phyloP scores from a whole-genome alignment of 2,113 vertebrate species.

The Lepisosteus osseus region DNA sequence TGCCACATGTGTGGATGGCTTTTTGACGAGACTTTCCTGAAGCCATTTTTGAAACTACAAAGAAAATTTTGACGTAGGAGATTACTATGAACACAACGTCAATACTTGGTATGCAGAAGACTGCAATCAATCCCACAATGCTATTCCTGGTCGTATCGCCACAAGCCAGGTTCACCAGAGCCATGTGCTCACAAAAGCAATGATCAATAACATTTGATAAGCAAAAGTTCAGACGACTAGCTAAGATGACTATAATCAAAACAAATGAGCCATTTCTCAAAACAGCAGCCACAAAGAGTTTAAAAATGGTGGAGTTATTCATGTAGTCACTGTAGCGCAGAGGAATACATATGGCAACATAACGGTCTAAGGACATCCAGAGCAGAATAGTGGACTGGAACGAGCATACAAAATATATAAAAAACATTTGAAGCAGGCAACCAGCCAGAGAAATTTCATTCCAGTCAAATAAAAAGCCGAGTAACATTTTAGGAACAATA shows the following conservation, averaged over 20 bases:
- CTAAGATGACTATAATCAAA: slow-evolving; percentile 19
- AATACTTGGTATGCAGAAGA: slow-evolving; percentile 21
- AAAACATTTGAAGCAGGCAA: slow-evolving; percentile 39
- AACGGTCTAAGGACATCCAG: slow-evolving; percentile 49
- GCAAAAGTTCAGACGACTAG: slow-evolving; percentile 40
- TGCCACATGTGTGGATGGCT: slow-evolving; percentile 33
- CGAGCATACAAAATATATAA: slow-evolving; percentile 19
- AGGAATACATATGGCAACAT: slow-evolving; percentile 38
- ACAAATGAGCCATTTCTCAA: slow-evolving; percentile 25
- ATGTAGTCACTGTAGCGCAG: slow-evolving; percentile 33
- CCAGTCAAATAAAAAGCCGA: slow-evolving; percentile 31
- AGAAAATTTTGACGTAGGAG: slow-evolving; percentile 32
- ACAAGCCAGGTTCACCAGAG: slow-evolving; percentile 50
- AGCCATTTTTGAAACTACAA: slow-evolving; percentile 11
- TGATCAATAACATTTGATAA: slow-evolving; percentile 38
- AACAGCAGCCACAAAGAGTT: slow-evolving; percentile 21
- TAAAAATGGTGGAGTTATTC: slow-evolving; percentile 2
- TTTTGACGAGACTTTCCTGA: slow-evolving; percentile 28
- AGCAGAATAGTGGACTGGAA: slow-evolving; percentile 51
- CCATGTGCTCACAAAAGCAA: slow-evolving; percentile 56
- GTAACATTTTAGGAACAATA: slow-evolving; percentile 32
- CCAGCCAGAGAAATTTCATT: slow-evolving; percentile 22
- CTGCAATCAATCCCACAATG: slow-evolving; percentile 30
- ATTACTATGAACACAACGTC: slow-evolving; percentile 29
- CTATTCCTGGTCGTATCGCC: slow-evolving; percentile 43